A percentile compares a stretch with the other conserved stretches of the same genome.
These are phyloP conservation scores for Drosophila arizonae DNA, from an alignment of 1,140 invertebrate genomes.

Conservation along the genomic window DNA sequence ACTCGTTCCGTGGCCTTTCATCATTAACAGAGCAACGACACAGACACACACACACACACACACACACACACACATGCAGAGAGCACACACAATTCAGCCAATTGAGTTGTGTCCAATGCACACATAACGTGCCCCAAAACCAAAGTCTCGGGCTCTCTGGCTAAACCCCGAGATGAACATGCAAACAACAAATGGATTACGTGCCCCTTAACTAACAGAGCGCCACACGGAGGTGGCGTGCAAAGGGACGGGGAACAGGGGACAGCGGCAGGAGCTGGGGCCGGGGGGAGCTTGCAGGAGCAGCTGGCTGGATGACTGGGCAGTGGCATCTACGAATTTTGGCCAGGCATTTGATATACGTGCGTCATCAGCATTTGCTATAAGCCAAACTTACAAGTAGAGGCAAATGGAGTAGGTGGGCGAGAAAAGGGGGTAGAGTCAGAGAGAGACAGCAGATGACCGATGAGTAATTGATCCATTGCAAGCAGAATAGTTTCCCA, in stretches of 20 bases:
- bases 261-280: no score
- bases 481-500: background rate
- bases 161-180: conserved; percentile 42
- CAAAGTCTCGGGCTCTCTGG: conserved; percentile 9
- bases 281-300: background rate
- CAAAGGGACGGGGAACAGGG: background rate
- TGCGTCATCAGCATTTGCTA: conserved; percentile 10
- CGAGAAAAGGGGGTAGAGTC: background rate
- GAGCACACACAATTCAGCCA: conserved; percentile 35
- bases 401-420: background rate
- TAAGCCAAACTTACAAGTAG: background rate
- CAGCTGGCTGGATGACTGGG: background rate
- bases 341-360: conserved; percentile 21
- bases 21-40: conserved; percentile 59
- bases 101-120: conserved; percentile 65
- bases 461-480: background rate
- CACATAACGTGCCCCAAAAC: conserved; percentile 35
- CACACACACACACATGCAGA: background rate
- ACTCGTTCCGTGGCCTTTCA: conserved; percentile 62
- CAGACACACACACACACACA: conserved; percentile 18
- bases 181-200: conserved; percentile 74
- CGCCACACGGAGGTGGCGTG: conserved; percentile 11
- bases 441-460: background rate
- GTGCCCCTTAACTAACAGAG: conserved; percentile 56
- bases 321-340: conserved; percentile 22